Evolutionary conservation across 2,888 invertebrate species (phyloP), one percentile per base, ranked within the genome.

Genomic region (Polydesmus complanatus): DNA sequence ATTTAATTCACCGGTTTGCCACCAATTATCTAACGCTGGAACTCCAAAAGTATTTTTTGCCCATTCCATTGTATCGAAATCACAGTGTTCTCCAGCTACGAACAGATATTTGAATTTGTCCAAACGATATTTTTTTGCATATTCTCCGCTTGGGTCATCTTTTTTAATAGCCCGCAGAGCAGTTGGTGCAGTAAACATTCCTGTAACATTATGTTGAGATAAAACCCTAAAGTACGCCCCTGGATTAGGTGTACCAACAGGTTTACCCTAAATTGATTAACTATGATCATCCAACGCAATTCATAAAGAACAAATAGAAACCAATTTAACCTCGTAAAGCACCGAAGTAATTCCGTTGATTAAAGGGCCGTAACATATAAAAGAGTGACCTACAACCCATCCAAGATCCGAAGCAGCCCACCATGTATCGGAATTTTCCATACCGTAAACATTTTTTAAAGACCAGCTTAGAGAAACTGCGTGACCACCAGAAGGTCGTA

Each of bases 301-400:
- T 37, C 37, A 37, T 51, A 14, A 14, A 14, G n/a, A 51, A 51
- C n/a, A 8, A 37, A 14, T 14, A 37, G 14, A 51, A 21, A 8
- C 21, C 3, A n/a, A 5, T 19, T 27, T 27, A 54, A 60, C 60
- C 54, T 60, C 60, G 48, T 60, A 60, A 18, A 60, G 21, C 8
- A 60, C 51, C 3, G 72, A 70, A 0, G 92, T 92, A 52, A 84
- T 78, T 0, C 92, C 88, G 65, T 84, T 83, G 0, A 90, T 75
- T 2, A 94, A 76, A 0, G 94, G 94, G 0, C 86, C 94, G 68
- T 94, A 95, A 73, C 91, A 90, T 67, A 93, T 93, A 73, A 92
- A 95, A 0, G 92, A 93, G 71, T 92, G 93, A 0, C 94, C 94
- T 1, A 94, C 93, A 0, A 94, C 93, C 91, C 91, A 91, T 14